phyloP scores from a whole-genome alignment of 2,888 invertebrate species.

The Cataglyphis albicans region DNA sequence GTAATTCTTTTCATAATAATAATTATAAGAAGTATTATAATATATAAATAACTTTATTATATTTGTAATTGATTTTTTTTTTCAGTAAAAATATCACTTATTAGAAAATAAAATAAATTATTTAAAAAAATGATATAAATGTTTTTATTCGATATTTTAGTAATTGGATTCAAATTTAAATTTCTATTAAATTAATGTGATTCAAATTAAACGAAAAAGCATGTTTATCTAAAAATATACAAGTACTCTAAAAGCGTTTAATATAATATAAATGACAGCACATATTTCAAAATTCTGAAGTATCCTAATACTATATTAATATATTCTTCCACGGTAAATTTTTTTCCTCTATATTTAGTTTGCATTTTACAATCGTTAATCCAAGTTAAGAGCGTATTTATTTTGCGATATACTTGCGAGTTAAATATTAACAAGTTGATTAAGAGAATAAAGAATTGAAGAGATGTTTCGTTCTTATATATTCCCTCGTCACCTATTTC shows the following conservation, averaged over 20 bases:
- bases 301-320: not conserved
- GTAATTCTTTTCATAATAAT: not conserved
- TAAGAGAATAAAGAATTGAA: not conserved
- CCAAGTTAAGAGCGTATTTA: not conserved
- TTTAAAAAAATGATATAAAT: not conserved
- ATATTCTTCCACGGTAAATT: not conserved
- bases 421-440: not conserved
- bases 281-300: not conserved
- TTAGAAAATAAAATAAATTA: not conserved
- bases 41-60: not conserved
- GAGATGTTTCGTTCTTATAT: not conserved
- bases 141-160: not conserved
- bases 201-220: not conserved
- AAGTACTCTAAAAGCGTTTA: not conserved
- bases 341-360: not conserved
- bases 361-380: not conserved
- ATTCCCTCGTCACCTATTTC: constrained; percentile 13
- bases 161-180: not conserved
- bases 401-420: not conserved
- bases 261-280: not conserved
- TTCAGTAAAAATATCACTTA: not conserved
- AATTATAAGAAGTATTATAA: not conserved
- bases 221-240: not conserved
- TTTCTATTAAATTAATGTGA: not conserved
- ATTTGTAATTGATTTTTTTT: not conserved